Base-by-base conservation (phyloP, 1,140 invertebrate genomes). In the Caenorhabditis inopinata region DNA sequence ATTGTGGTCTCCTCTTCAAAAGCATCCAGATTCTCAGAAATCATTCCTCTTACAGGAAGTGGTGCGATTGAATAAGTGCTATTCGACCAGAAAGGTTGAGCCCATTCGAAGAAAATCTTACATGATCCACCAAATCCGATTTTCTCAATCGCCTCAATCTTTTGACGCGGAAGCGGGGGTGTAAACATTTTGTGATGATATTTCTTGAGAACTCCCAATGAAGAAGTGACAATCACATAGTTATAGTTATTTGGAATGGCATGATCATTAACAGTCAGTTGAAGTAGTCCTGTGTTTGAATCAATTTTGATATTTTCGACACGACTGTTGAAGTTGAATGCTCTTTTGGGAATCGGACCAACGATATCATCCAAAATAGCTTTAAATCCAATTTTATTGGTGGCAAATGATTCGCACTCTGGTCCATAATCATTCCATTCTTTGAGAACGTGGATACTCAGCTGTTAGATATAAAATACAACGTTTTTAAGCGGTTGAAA, bases 181-280 rank as follows among this genome's bases (percentile, higher is more conserved):
- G 80, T 77, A 53, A 81, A 81, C 35, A 81, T 51, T 45, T 73
- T 76, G 9, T 76, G 51, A 45, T 81, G 80, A 38, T 68, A 81
- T 38, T 81, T 81, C 58, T 83, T 83, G 25, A 83, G 79, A 35
- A 78, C 74, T 23, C 82, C 82, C 6, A 83, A 47, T 1, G 82
- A 83, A 58, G 79, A 29, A n/a, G 82, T 83, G 4, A 83, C 82
- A 48, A 83, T 78, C 1, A 83, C 80, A 49, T 82, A 83, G 32
- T 83, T 80, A 46, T 81, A 83, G 73, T 46, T 32, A 14, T 29
- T 81, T 35, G 73, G 49, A 35, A 76, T 21, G 7, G 29, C 4
- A 35, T 32, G 46, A 35, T 51, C 75, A 21, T 51, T 51, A 0
- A 51, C 58, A 38, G 58, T 68, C 58, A 68, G 11, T 38, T 74